Base-by-base conservation (phyloP, 2,113 vertebrate species). In the Phyllopteryx taeniolatus region DNA sequence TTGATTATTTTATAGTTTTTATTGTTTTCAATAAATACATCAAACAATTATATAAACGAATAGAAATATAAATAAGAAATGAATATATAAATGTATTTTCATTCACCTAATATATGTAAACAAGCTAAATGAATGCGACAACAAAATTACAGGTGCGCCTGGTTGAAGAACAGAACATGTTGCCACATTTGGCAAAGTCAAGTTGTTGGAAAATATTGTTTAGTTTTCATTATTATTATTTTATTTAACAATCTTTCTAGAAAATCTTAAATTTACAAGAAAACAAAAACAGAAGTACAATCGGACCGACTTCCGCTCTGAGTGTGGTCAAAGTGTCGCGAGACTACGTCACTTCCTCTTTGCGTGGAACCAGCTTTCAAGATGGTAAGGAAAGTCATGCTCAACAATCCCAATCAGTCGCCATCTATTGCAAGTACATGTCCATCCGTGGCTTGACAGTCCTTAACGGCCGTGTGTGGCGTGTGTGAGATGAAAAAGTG, bases 361-460 rank as follows among this genome's bases (percentile, higher is more conserved):
- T 79, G 87, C 87, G 67, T 86, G 90, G 92, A 92, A 92, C 88
- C 75, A 62, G 67, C 87, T 78, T 86, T 84, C 91, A 93, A 93
- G 88, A 94, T 94, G 93, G 93, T 94, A 87, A 89, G 93, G 66
- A 39, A 39, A 39, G 0, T 0, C 0, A 8, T 72, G 73, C 67
- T 1, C 9, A 27, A 17, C 3, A 13, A 19, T 1, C 20, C 1
- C 75, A 85, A 94, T 93, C 93, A n/a, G 3, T 0, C 0, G 31
- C 77, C 92, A 93, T 93, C 92, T 19, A 0, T 0, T 0, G 3
- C 27, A 0, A 53, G 6, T 39, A 0, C 1, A 0, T 2, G 3
- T 35, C 0, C 0, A 49, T 49, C 11, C 0, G 3, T 0, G 3
- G 4, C 0, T 3, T 35, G 5, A 47, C 0, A 6, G 9, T 0